These are phyloP conservation scores for pig (Sus scrofa) DNA, from an alignment of 2,113 vertebrate species.

Conservation along the genomic window DNA sequence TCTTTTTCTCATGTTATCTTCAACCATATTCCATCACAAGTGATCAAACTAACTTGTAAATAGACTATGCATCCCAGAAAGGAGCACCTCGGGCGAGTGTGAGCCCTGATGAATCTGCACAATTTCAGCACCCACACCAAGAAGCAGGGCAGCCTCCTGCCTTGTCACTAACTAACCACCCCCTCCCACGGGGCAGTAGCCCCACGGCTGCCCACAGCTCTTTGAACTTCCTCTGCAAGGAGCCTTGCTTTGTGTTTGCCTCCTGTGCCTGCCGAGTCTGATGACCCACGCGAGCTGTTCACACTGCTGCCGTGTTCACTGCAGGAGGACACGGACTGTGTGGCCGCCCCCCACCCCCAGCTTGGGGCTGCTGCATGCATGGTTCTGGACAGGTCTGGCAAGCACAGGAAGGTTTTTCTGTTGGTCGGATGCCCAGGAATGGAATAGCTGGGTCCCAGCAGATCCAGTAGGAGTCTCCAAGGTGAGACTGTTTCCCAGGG, in stretches of 20 bases:
- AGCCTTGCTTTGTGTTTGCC: background rate
- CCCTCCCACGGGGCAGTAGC: rapidly evolving
- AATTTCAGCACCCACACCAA: background rate
- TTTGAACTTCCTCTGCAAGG: background rate
- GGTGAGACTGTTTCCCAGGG: background rate
- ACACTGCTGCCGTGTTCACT: background rate
- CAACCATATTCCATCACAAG: too few relatives aligned
- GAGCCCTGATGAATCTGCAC: background rate
- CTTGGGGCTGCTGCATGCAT: background rate
- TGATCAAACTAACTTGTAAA: background rate
- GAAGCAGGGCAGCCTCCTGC: background rate
- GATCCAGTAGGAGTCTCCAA: background rate
- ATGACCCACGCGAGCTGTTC: background rate
- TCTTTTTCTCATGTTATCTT: too few relatives aligned
- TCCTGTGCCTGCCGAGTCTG: rapidly evolving
- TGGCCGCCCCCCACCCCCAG: background rate
- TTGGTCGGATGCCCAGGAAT: background rate
- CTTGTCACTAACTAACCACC: background rate
- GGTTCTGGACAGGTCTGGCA: background rate
- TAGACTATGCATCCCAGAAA: background rate
- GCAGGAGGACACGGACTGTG: rapidly evolving
- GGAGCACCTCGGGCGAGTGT: background rate
- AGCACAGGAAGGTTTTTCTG: background rate
- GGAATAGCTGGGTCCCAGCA: background rate
- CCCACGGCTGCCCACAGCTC: background rate